Evolutionary conservation across 1,140 invertebrate genomes (phyloP), one percentile per base, ranked within the genome.

Genomic region (Pemphigus obesinymphae): DNA sequence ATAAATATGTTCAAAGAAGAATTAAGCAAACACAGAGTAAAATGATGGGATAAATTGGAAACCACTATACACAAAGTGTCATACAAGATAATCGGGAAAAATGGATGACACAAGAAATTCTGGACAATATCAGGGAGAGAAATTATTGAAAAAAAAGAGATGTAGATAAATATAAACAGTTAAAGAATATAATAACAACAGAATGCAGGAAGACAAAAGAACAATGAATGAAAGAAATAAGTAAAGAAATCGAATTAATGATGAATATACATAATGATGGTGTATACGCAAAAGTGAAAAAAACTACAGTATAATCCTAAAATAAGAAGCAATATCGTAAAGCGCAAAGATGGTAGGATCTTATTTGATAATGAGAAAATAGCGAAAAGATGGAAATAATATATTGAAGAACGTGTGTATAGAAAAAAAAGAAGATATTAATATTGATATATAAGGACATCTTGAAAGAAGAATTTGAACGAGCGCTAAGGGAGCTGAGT

Each of bases 61-160:
- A 20, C 45, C 13, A 15, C 1, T 15, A 50, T 40, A 31, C 11
- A 10, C 10, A 53, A 70, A n/a, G 13, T 31, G 63, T n/a, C 61
- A 26, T 29, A 82, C 37, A 66, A 29, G 37, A 8, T 73, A 50
- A n/a, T 63, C 48, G 34, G 73, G 48, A 81, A 78, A 81, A 55
- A 58, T 82, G 17, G 37, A 85, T 84, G 84, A 84, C 84, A 80
- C 83, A 83, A 20, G 85, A 85, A 40, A 83, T 85, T 37, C 85
- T 86, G 40, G 55, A 55, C 3, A 8, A 40, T 3, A 81, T 81
- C 53, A 81, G 31, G 43, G 78, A 81, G 37, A 82, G 81, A 70
- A 82, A 82, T 20, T 13, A 26, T 4, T 82, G 43, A 10, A 66
- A 83, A 13, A 53, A 84, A 13, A 66, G 84, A 17, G 86, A 85